phyloP scores from a whole-genome alignment of 2,113 vertebrate species.

The Corythornis vintsioides region DNA sequence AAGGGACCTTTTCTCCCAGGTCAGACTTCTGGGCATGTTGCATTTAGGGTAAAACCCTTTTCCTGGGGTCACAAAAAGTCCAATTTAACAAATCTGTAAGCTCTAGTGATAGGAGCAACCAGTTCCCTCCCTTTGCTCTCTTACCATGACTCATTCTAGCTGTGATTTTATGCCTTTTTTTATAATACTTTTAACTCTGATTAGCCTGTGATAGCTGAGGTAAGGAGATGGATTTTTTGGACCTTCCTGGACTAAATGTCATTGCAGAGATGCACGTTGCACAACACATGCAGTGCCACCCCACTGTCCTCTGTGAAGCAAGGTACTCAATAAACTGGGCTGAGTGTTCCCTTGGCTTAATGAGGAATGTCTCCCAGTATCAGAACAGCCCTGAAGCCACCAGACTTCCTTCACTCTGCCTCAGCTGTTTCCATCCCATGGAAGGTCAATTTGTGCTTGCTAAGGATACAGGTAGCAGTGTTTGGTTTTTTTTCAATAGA shows the following conservation, averaged over 20 bases:
- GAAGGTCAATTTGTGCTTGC: not conserved
- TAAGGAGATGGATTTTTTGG: not conserved
- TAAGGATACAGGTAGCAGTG: not conserved
- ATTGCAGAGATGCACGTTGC: not conserved
- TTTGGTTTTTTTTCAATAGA: not conserved
- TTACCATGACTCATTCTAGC: not conserved
- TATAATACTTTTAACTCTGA: not conserved
- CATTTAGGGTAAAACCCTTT: not conserved
- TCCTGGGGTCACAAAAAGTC: not conserved
- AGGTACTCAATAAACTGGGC: accelerated
- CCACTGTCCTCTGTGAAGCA: not conserved
- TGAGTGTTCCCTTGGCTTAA: not conserved
- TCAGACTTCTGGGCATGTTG: not conserved
- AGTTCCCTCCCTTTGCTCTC: not conserved
- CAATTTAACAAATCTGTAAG: not conserved
- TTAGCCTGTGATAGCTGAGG: not conserved
- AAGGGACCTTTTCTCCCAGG: not conserved
- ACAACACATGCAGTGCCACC: accelerated
- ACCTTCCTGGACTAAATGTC: not conserved
- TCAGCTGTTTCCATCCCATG: not conserved
- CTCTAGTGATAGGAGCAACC: too few relatives aligned
- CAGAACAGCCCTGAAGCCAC: not conserved
- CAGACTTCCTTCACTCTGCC: not conserved
- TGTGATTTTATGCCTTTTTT: not conserved
- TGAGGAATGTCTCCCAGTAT: not conserved